Base-by-base conservation (phyloP, 2,797 vertebrate species). In the Periparus ater region DNA sequence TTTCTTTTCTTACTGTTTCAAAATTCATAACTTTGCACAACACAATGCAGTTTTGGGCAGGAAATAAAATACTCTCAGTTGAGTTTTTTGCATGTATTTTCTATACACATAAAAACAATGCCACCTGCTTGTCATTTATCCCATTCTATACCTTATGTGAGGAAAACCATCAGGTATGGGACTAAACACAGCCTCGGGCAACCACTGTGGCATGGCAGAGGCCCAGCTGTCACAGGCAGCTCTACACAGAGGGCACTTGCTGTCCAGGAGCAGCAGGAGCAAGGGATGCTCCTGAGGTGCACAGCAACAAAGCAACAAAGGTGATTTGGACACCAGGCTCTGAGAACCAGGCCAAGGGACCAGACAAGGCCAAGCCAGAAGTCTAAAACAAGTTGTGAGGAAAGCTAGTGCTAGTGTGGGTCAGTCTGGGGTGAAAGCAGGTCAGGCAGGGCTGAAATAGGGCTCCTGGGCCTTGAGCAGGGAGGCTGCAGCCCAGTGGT, bases 221-320 rank as follows among this genome's bases (percentile, higher is more conserved):
- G 4, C 70, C 36, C 12, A 25, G 45, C 26, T 38, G 62, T 30
- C 58, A n/a, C 36, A 38, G 58, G 36, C 48, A 76, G 63, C 40
- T 66, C 54, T 19, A n/a, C 70, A 17, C 5, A 4, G 62, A 0
- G 0, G n/a, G 23, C 36, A 22, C n/a, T n/a, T 1, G 0, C 34
- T 22, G 51, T 10, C 3, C 0, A 18, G 61, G 13, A 77, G 65
- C 75, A 54, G 75, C 32, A 22, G 21, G 18, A 79, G 10, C 53
- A 26, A 36, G 11, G 34, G 20, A 1, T 26, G 55, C 30, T 51
- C 30, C 38, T 0, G 0, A 55, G 9, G 38, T 13, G 38, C 38
- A 40, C 38, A 40, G 38, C 38, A 40, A 40, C 38, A 38, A 38
- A 38, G 38, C 38, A 38, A 38, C 7, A 1, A 83, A 53, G 22